Conservation (phyloP, 2,113 vertebrate species). For the Crocuta crocuta region DNA sequence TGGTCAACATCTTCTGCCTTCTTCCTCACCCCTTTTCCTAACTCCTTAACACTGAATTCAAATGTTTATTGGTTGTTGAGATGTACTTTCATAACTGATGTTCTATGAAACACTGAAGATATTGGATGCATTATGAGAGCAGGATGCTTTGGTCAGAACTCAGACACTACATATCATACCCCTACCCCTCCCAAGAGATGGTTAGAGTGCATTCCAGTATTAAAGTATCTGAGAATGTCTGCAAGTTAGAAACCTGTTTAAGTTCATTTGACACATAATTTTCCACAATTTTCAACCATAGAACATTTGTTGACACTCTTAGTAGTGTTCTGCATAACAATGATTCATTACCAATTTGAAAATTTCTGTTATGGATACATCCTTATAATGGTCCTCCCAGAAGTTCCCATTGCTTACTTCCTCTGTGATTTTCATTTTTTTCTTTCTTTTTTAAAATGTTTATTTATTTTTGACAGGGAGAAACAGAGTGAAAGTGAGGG, state of each 20-base stretch:
- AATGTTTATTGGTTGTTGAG: neutral
- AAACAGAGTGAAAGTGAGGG: too few species aligned
- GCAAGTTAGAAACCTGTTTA: neutral
- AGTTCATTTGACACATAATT: neutral
- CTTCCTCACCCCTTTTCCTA: neutral
- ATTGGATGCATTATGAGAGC: neutral
- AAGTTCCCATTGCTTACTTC: neutral
- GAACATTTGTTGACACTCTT: neutral
- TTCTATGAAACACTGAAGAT: neutral
- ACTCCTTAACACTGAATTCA: neutral
- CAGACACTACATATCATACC: neutral
- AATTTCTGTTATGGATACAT: neutral
- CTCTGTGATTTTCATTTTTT: neutral
- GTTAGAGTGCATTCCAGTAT: neutral
- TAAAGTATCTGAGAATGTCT: neutral
- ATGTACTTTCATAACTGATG: neutral
- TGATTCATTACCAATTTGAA: neutral
- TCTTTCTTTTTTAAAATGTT: too few species aligned
- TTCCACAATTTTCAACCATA: neutral
- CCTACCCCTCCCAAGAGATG: neutral
- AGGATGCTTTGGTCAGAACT: neutral
- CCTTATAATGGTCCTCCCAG: neutral
- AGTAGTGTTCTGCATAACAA: neutral
- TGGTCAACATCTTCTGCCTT: neutral
- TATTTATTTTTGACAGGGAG: too few species aligned